phyloP scores from a whole-genome alignment of 2,113 vertebrate genomes.

The Stercorarius parasiticus region DNA sequence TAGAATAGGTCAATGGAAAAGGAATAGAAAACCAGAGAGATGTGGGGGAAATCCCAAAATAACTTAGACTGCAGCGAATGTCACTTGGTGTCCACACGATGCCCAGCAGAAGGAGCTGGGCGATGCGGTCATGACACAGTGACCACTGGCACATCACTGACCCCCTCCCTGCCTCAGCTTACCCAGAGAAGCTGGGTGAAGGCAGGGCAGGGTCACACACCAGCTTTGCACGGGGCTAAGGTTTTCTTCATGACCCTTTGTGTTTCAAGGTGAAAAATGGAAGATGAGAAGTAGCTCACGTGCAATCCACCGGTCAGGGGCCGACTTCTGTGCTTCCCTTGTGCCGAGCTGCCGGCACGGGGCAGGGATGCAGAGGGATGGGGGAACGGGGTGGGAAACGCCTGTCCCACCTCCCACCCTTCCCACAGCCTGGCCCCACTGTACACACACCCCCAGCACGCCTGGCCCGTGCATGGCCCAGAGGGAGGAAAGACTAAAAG shows the following conservation, averaged over 20 bases:
- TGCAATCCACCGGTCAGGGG: fast-evolving
- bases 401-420: neutral
- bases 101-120: neutral
- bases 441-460: neutral
- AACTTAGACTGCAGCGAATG: neutral
- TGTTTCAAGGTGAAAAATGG: neutral
- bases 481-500: neutral
- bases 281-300: neutral
- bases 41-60: neutral
- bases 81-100: neutral
- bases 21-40: neutral
- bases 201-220: neutral
- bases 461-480: fast-evolving
- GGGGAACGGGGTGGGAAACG: neutral
- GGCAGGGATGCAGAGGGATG: neutral
- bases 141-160: neutral
- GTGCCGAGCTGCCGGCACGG: neutral
- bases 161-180: neutral
- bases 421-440: neutral
- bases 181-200: neutral
- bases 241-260: neutral
- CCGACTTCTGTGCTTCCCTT: neutral
- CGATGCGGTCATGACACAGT: neutral
- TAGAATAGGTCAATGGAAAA: neutral
- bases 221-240: neutral